These are phyloP conservation scores for Drosophila colorata DNA, from an alignment of 2,888 invertebrate genomes.

Conservation along the genomic window DNA sequence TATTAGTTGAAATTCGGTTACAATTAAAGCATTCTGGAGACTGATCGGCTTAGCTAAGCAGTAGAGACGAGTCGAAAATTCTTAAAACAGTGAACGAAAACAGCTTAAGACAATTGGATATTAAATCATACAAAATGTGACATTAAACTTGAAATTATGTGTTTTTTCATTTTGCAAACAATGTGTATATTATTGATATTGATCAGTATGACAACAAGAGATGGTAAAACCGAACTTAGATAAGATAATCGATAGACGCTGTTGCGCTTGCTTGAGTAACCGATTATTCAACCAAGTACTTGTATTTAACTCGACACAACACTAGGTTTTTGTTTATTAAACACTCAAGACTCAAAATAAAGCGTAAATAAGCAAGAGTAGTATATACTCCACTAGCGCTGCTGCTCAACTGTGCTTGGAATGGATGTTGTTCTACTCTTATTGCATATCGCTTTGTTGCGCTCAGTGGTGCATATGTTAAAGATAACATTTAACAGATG, in stretches of 20 bases:
- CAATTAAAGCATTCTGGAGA: too few species aligned
- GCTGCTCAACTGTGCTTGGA: neutral
- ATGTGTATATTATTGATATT: neutral
- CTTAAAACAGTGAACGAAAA: too few species aligned
- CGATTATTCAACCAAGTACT: neutral
- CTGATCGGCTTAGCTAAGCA: too few species aligned
- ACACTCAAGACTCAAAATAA: neutral
- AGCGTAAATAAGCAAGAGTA: neutral
- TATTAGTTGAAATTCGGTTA: too few species aligned
- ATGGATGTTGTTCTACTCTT: neutral
- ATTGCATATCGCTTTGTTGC: neutral
- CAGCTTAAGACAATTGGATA: too few species aligned
- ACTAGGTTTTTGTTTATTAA: neutral
- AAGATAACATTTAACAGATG: conserved; percentile 7
- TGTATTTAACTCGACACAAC: neutral
- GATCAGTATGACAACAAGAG: neutral
- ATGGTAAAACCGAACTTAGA: neutral
- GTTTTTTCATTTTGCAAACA: too few species aligned
- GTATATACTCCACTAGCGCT: neutral
- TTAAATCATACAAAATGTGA: too few species aligned
- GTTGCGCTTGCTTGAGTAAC: neutral
- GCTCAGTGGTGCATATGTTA: neutral
- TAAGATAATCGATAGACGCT: neutral
- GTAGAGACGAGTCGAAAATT: too few species aligned
- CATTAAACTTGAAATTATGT: too few species aligned